Conservation (phyloP, 2,113 vertebrate genomes). For the Dolichallabes microphthalmus region DNA sequence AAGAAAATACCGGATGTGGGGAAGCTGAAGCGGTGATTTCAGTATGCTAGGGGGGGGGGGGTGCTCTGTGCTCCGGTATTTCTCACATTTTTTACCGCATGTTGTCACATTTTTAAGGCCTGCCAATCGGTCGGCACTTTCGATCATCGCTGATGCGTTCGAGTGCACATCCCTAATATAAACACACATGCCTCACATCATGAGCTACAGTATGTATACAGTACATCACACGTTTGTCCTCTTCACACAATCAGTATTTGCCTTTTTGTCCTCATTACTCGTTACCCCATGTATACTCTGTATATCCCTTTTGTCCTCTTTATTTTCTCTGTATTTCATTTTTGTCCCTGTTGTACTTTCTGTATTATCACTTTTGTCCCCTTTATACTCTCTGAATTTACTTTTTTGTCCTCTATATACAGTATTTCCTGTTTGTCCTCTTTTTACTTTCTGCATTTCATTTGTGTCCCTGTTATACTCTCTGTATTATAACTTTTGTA, state of each 20-base stretch:
- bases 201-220: not conserved
- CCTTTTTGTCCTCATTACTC: not conserved
- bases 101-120: too few species aligned
- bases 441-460: not conserved
- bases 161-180: too few species aligned
- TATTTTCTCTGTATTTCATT: not conserved
- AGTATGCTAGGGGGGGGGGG: too few species aligned
- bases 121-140: too few species aligned
- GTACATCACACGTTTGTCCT: not conserved
- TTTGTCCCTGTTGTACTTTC: not conserved
- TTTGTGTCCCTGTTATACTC: not conserved
- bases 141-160: too few species aligned
- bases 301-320: too few species aligned
- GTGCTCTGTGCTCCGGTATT: too few species aligned
- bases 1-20: too few species aligned
- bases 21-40: too few species aligned
- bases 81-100: too few species aligned
- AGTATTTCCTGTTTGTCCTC: not conserved
- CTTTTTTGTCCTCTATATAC: not conserved
- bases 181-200: too few species aligned
- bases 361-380: not conserved
- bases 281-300: too few species aligned
- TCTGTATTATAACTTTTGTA: not conserved
- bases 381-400: not conserved
- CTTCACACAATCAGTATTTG: not conserved